These are phyloP conservation scores for Oreochromis tanganicae DNA, from an alignment of 2,113 vertebrate species.

Conservation along the genomic window DNA sequence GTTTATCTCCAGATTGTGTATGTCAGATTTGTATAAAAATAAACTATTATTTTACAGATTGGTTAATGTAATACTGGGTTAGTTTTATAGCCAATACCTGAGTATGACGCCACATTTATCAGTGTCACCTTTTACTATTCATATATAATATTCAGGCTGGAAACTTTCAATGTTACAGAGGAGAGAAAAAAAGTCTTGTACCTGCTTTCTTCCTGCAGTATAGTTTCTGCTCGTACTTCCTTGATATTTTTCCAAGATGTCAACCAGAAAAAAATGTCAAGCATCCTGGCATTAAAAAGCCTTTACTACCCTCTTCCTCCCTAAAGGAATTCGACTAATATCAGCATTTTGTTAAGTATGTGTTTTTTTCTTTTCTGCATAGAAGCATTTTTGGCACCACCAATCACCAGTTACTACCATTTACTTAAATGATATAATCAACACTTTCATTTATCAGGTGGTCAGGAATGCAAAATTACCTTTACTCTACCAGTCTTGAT, in stretches of 20 bases:
- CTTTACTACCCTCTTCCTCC: neutral
- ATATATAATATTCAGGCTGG: neutral
- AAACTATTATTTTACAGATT: neutral
- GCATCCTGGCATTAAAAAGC: conserved; percentile 2
- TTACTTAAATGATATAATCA: neutral
- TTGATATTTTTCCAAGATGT: conserved; percentile 11
- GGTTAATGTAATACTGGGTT: neutral
- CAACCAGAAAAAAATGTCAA: neutral
- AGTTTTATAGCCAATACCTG: neutral
- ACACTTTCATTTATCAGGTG: neutral
- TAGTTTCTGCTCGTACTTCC: conserved; percentile 35
- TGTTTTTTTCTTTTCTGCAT: neutral
- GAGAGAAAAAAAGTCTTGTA: neutral
- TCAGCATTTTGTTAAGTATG: neutral
- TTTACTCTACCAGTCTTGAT: neutral
- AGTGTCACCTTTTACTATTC: neutral
- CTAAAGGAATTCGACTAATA: neutral
- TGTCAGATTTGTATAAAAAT: neutral
- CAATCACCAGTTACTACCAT: neutral
- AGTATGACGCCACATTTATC: neutral
- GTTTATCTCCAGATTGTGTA: neutral
- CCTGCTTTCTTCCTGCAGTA: conserved; percentile 27
- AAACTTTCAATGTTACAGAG: neutral
- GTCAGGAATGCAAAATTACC: neutral
- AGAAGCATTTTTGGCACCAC: neutral